Base-by-base conservation (phyloP, 2,888 invertebrate genomes). In the Euclidia mi region DNA sequence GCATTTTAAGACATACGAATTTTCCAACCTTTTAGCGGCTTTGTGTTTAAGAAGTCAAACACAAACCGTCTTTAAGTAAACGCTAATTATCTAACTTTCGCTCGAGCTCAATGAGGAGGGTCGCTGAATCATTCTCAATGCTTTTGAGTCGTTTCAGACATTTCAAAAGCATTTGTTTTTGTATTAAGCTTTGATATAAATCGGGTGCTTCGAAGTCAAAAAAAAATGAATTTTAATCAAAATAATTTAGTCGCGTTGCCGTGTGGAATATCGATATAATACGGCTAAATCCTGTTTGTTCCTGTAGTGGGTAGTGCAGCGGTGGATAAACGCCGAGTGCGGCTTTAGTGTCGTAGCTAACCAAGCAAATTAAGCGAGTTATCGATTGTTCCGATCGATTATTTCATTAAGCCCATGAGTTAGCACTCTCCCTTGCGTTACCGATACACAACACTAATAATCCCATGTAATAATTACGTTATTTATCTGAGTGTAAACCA, bases 341-440 rank as follows among this genome's bases (percentile, higher is more conserved):
- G 47, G 45, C 45, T 61, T 65, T 61, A 65, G 65, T 62, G 50
- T 57, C 47, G 52, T 11, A 43, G 51, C 38, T 58, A 63, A 57
- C 72, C 43, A 56, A 60, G 56, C 62, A 61, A 48, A 48, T 44
- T 71, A 58, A 71, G 62, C 65, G 48, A 40, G 56, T 61, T 71
- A 79, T 72, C 68, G 63, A 71, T 68, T 62, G 42, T 56, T 62
- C 48, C 56, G 48, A 63, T 44, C 42, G 58, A 59, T 72, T 76
- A 77, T 62, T 68, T 53, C 50, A 60, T 63, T 66, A 71, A 61
- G 43, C 45, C 45, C 32, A 37, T 48, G 44, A 57, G 45, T 44
- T 49, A 34, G 44, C 28, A 44, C 44, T 50, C 35, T 56, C 29
- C 28, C 6, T 49, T 29, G 56, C 49, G 20, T 35, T 43, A 11